Evolutionary conservation across 2,888 invertebrate genomes (phyloP).

Genomic region (Gymnosoma rotundatum): DNA sequence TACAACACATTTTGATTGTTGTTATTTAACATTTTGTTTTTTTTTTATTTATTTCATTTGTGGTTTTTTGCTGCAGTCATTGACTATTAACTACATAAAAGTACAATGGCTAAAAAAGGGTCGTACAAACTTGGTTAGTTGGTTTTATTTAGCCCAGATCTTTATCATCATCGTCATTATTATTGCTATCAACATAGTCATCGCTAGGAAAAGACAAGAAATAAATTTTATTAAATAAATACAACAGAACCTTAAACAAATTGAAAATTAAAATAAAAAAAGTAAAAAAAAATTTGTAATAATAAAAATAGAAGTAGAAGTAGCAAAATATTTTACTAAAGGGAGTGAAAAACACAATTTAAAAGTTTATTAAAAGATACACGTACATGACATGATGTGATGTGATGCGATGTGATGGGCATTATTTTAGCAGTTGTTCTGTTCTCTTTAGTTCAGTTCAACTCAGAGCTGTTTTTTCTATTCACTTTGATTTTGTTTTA

Average conservation of each 20-base stretch:
- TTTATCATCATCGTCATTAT: slow-evolving; percentile 40
- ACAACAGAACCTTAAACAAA: slow-evolving; percentile 25
- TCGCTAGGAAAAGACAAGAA: neutral
- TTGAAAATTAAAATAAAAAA: slow-evolving; percentile 10
- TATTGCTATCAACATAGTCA: slow-evolving; percentile 39
- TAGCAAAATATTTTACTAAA: slow-evolving; percentile 23
- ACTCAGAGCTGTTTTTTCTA: slow-evolving; percentile 30
- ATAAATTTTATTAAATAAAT: slow-evolving; percentile 55
- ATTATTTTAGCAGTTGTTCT: slow-evolving; percentile 52
- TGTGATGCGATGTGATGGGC: slow-evolving; percentile 55
- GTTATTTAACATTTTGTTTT: slow-evolving; percentile 30
- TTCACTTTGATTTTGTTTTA: slow-evolving; percentile 37
- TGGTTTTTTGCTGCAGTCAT: slow-evolving; percentile 37
- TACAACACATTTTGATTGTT: slow-evolving; percentile 45
- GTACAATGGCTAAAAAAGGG: slow-evolving; percentile 34
- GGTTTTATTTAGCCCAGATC: slow-evolving; percentile 51
- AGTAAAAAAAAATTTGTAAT: neutral
- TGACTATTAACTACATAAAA: slow-evolving; percentile 24
- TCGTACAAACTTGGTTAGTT: slow-evolving; percentile 38
- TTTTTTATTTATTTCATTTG: slow-evolving; percentile 10
- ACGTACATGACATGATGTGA: slow-evolving; percentile 67
- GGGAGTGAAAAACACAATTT: slow-evolving; percentile 48
- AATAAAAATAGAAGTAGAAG: slow-evolving; percentile 10
- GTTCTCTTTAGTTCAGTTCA: slow-evolving; percentile 18
- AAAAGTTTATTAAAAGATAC: slow-evolving; percentile 69